Evolutionary conservation across 35 echinoderm and acorn worm genomes (phyloP).

Genomic region (Nesometra sesokonis): DNA sequence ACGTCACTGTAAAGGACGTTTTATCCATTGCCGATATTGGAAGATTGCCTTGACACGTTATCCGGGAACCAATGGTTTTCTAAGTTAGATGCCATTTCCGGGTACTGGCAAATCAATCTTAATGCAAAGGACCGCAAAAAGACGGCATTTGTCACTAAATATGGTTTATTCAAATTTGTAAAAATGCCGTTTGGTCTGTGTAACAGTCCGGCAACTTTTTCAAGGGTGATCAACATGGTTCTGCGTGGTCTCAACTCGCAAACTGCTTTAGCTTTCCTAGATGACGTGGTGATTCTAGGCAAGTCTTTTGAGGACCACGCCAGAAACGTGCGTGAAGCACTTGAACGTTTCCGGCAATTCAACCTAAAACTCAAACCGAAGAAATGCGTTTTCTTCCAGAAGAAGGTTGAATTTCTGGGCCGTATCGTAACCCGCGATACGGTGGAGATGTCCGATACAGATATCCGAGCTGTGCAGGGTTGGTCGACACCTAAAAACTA

Average conservation of each 20-base stretch:
- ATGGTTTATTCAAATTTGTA: constrained; percentile 28
- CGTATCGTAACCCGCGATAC: too few relatives aligned
- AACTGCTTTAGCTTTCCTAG: constrained; percentile 2
- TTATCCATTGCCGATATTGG: constrained; percentile 33
- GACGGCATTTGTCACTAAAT: constrained; percentile 22
- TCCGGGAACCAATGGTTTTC: constrained; percentile 27
- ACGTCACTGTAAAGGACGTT: constrained; percentile 26
- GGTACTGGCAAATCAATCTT: constrained; percentile 26
- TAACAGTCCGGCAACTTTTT: constrained; percentile 37
- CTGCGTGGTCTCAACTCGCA: constrained; percentile 4
- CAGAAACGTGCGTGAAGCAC: background rate
- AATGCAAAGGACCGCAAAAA: constrained; percentile 12
- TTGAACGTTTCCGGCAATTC: background rate
- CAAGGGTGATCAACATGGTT: constrained; percentile 2
- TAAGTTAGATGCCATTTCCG: constrained; percentile 14
- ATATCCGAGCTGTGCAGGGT: too few relatives aligned
- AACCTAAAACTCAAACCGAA: constrained; percentile 39
- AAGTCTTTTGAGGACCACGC: background rate
- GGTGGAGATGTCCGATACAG: too few relatives aligned
- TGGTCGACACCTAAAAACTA: too few relatives aligned
- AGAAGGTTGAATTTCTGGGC: too few relatives aligned
- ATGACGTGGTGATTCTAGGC: constrained; percentile 30
- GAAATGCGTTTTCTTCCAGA: too few relatives aligned
- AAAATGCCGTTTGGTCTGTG: constrained; percentile 52
- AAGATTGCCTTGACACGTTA: constrained; percentile 37